A percentile compares a stretch with the other conserved stretches of the same genome.
Evolutionary conservation across 2,888 invertebrate genomes (phyloP).

Genomic region (Sisyra nigra): DNA sequence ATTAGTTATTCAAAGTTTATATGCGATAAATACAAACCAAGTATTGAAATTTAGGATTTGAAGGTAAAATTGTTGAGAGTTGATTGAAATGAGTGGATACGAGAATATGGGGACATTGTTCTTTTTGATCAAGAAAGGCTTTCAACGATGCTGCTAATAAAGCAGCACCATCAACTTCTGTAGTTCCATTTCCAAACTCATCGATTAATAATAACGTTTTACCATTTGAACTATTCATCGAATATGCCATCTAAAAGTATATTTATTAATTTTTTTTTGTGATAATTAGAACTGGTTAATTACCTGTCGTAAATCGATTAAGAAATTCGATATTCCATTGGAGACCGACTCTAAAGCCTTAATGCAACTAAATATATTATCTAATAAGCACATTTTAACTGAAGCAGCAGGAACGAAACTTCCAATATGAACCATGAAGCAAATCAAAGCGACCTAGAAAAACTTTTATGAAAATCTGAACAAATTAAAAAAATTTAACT

Average conservation of each 20-base stretch:
- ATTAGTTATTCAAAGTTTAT: conserved; percentile 6
- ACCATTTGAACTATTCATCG: conserved; percentile 44
- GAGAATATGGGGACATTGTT: conserved; percentile 54
- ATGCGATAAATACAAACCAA: background rate
- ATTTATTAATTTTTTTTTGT: background rate
- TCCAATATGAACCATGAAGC: conserved; percentile 77
- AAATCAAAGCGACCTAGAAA: conserved; percentile 45
- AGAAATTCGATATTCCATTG: conserved; percentile 68
- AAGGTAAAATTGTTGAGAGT: conserved; percentile 38
- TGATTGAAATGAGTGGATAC: conserved; percentile 65
- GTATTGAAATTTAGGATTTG: no score
- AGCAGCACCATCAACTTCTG: conserved; percentile 56
- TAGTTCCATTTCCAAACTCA: conserved; percentile 81
- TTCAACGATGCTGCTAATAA: conserved; percentile 52
- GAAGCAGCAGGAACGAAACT: conserved; percentile 71
- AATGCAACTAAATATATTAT: conserved; percentile 60
- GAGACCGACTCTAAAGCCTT: conserved; percentile 63
- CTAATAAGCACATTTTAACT: conserved; percentile 53
- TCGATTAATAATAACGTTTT: conserved; percentile 67
- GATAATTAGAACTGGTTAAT: conserved; percentile 3
- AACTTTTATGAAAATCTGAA: background rate
- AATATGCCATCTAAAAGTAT: conserved; percentile 45
- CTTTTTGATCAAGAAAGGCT: conserved; percentile 38
- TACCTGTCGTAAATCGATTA: conserved; percentile 72
- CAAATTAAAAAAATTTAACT: conserved; percentile 4